Conservation (phyloP, 2,797 vertebrate genomes). For the Enteromius fasciolatus region DNA sequence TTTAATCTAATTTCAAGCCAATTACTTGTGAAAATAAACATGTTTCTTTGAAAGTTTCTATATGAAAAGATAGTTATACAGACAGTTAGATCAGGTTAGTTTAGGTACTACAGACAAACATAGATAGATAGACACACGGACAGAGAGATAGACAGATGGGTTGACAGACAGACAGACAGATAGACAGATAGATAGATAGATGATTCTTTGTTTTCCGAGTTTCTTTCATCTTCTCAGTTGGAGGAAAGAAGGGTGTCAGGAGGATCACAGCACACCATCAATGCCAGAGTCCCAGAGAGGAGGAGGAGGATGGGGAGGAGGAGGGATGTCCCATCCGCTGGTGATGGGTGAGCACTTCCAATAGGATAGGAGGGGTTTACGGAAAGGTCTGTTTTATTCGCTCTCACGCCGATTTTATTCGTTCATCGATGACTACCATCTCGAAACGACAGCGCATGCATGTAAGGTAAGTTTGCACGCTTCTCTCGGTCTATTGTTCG, state of each 20-base stretch:
- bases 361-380: conserved; percentile 52
- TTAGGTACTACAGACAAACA: too few species aligned
- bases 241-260: neutral
- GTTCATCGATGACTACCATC: conserved; percentile 14
- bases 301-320: conserved; percentile 11
- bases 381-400: conserved; percentile 23
- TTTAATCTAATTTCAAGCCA: too few species aligned
- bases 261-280: conserved; percentile 16
- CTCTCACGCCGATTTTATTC: conserved; percentile 18
- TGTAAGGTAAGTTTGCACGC: conserved; percentile 32
- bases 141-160: fast-evolving
- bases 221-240: conserved; percentile 23
- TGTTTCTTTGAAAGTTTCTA: neutral
- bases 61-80: neutral
- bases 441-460: conserved; percentile 1
- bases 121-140: neutral
- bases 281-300: conserved; percentile 9
- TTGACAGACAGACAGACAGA: too few species aligned
- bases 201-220: conserved; percentile 5
- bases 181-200: neutral
- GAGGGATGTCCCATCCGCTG: conserved; percentile 32
- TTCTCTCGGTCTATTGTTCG: conserved; percentile 24
- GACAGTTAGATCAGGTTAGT: too few species aligned
- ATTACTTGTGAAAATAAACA: too few species aligned
- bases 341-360: conserved; percentile 44